A percentile compares a stretch with the other conserved stretches of the same genome.
Evolutionary conservation across 2,797 vertebrate species (phyloP).

Genomic region (Paratrypauchen microcephalus): DNA sequence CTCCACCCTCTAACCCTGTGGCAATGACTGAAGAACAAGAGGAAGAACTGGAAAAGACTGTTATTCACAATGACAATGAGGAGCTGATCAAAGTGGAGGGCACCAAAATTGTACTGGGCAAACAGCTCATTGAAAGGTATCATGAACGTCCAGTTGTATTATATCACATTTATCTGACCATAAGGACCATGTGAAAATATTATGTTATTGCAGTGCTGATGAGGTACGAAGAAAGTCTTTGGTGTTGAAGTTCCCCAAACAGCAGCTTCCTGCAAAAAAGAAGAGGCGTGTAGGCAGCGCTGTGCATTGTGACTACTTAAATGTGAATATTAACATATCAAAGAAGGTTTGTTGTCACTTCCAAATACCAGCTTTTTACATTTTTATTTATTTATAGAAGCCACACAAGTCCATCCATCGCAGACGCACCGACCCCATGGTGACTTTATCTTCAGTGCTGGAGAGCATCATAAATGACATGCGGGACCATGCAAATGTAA

Average conservation of each 20-base stretch:
- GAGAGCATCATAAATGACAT: constrained; percentile 98
- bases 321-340: constrained; percentile 77
- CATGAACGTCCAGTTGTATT: not conserved
- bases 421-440: constrained; percentile 96
- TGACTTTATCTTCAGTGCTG: constrained; percentile 94
- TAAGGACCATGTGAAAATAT: not conserved
- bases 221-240: constrained; percentile 96
- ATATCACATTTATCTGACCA: not conserved
- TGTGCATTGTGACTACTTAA: constrained; percentile 96
- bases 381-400: constrained; percentile 73
- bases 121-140: constrained; percentile 98
- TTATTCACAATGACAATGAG: constrained; percentile 98
- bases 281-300: constrained; percentile 94
- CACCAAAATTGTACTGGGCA: constrained; percentile 97
- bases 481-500: constrained; percentile 93
- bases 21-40: constrained; percentile 99
- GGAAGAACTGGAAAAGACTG: constrained; percentile 96
- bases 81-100: constrained; percentile 99
- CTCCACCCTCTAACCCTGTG: constrained; percentile 96
- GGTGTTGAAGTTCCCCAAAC: constrained; percentile 98
- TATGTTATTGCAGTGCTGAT: constrained; percentile 82
- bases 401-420: constrained; percentile 98
- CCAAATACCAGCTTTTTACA: not conserved
- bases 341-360: not conserved
- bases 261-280: constrained; percentile 96